Base-by-base conservation (phyloP, 1,140 invertebrate species). In the Diachasma alloeum region DNA sequence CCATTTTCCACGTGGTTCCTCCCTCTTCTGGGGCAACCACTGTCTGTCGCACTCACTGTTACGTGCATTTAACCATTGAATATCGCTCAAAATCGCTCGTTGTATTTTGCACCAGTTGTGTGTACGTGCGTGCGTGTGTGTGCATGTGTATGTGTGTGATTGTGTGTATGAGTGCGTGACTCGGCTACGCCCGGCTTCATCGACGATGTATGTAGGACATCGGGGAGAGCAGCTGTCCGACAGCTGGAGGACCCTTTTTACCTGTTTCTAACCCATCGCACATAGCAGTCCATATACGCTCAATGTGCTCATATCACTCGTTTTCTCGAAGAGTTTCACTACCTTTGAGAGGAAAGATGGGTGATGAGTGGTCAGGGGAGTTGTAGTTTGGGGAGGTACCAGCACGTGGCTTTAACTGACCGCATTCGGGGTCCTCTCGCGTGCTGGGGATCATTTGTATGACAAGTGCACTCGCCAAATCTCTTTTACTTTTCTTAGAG, bases 231-330 rank as follows among this genome's bases (percentile, higher is more conserved):
- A 90, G 88, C 88, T 90, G 88, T 87, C 85, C 79, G 88, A 89
- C 88, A 90, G 88, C 88, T 90, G 88, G 88, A 88, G 84, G 85
- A 84, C 83, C 84, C 87, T 88, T 90, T 89, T 90, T 89, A 89
- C 88, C 88, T 89, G 87, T 80, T 82, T 66, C 78, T 79, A 79
- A 77, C 82, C 79, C 83, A 46, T 9, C 24, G 67, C 48, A 71
- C 56, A 42, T 31, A 31, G 31, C 31, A 48, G 36, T 74, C 42
- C 72, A 46, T 72, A 22, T 46, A 19, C 24, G 48, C 44, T 69
- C 48, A 73, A 68, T 53, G 63, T 56, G 44, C 59, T 63, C 24
- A 31, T 73, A 31, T 56, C 67, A 31, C 37, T 74, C 67, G 13
- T 48, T 76, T 24, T 67, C 31, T 68, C 67, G 0, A 15, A 15